Conservation (phyloP, 2,113 vertebrate species). For the Phyllostomus hastatus region DNA sequence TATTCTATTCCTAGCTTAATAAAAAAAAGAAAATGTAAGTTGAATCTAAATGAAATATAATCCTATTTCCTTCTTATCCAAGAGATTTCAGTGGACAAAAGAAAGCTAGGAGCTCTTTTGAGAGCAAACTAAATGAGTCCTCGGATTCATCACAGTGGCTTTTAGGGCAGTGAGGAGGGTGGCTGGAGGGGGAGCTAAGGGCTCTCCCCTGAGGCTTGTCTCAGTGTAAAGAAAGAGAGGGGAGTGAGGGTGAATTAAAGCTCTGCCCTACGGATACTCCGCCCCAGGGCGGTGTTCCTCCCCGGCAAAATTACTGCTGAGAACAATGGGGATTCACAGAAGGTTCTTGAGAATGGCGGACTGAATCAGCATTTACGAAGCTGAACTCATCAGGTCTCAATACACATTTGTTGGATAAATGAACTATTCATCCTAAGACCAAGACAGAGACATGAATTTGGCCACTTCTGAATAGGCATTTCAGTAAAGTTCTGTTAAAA, state of each 20-base stretch:
- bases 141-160: background rate
- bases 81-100: constrained; percentile 21
- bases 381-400: background rate
- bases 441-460: background rate
- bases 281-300: background rate
- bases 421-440: background rate
- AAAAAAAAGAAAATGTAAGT: constrained; percentile 27
- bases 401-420: background rate
- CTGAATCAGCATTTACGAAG: background rate
- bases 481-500: background rate
- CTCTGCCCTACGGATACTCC: background rate
- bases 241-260: background rate
- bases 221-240: background rate
- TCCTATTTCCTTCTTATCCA: constrained; percentile 44
- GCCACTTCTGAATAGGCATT: background rate
- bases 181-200: background rate
- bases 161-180: background rate
- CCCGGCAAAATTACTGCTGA: background rate
- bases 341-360: background rate
- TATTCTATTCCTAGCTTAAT: constrained; percentile 33
- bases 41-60: constrained; percentile 62
- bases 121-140: constrained; percentile 13
- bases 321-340: background rate
- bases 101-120: background rate
- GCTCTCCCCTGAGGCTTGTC: background rate